phyloP scores from a whole-genome alignment of 2,888 invertebrate genomes.

The Salpingus planirostris region DNA sequence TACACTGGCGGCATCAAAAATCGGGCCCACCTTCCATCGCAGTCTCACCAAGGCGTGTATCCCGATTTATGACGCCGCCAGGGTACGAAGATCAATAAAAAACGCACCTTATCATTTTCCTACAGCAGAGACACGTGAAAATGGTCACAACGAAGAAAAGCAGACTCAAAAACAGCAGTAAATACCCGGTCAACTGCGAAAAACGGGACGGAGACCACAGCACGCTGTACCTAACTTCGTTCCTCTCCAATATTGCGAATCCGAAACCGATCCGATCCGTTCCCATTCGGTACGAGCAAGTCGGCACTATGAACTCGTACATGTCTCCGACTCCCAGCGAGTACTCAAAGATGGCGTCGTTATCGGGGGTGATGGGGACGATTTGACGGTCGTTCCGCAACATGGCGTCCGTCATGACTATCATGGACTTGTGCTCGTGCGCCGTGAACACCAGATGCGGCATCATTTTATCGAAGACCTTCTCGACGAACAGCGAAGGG shows the following conservation, averaged over 20 bases:
- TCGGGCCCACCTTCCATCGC: no score
- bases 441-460: slow-evolving; percentile 65
- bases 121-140: no score
- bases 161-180: slow-evolving; percentile 35
- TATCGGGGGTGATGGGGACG: slow-evolving; percentile 28
- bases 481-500: slow-evolving; percentile 46
- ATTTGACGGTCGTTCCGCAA: slow-evolving; percentile 31
- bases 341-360: slow-evolving; percentile 40
- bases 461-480: slow-evolving; percentile 51
- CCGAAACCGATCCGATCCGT: slow-evolving; percentile 79
- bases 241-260: slow-evolving; percentile 61
- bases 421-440: slow-evolving; percentile 60
- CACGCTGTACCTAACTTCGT: slow-evolving; percentile 58
- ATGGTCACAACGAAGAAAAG: no score
- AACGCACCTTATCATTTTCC: no score
- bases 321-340: slow-evolving; percentile 42
- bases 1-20: no score
- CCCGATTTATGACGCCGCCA: no score
- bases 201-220: slow-evolving; percentile 72
- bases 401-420: slow-evolving; percentile 39
- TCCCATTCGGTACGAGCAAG: slow-evolving; percentile 96
- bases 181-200: slow-evolving; percentile 50
- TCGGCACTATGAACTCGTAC: slow-evolving; percentile 81
- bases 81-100: no score
- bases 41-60: no score